Evolutionary conservation across 1,140 invertebrate species (phyloP), one percentile per base, ranked within the genome.

Genomic region (Teleopsis dalmanni): DNA sequence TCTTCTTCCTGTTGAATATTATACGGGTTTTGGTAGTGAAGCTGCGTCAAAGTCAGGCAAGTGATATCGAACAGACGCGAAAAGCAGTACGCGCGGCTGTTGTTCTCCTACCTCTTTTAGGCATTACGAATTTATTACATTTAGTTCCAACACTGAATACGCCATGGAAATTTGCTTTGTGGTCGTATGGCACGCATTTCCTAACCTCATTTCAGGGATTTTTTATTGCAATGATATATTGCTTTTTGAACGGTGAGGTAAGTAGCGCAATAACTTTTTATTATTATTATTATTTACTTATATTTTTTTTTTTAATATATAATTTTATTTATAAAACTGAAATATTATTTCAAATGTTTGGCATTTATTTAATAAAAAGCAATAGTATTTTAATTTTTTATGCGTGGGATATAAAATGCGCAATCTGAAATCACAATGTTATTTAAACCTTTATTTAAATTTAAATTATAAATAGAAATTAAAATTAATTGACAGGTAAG

Each of bases 171-270:
- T 92, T 93, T 57, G 85, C 81, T 1, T 50, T 87, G 0, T 93
- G 88, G 88, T 83, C 82, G 0, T 92, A 88, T 63, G 75, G 75
- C 1, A 84, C 85, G 0, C 84, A 90, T 59, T 86, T 90, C 56
- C 73, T 93, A 10, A 81, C 81, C 3, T 88, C 88, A 2, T 91
- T 91, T 61, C 87, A 94, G 75, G 90, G 90, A 3, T 83, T 91
- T 51, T 87, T 91, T 59, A 83, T 93, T 22, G 83, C 87, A 1
- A 76, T 84, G 3, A 72, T 93, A 16, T 94, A 93, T 67, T 95
- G 90, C 63, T 92, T 93, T 57, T 70, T 88, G 25, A 94, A 94
- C 58, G 84, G 84, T 42, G 91, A 95, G 80, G 89, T 91, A 73
- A 78, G 56, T 57, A 18, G 3, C 3, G 21, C 9, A 26, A 33